These are phyloP conservation scores for Condylura cristata DNA, from an alignment of 2,113 vertebrate genomes.

Conservation along the genomic window DNA sequence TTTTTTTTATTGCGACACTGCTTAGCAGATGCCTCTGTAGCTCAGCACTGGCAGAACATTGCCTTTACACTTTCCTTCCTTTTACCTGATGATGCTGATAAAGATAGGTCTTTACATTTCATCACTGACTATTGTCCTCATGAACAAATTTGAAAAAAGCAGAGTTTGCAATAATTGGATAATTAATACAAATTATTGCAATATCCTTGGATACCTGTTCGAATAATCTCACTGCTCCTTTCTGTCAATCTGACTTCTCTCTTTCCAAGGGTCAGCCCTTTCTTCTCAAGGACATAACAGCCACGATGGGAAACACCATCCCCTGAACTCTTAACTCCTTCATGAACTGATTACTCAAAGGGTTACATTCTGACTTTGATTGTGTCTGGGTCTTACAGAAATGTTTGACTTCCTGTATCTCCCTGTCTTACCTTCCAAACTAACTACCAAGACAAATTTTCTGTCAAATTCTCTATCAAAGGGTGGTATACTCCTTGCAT, in stretches of 20 bases:
- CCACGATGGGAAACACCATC: not conserved
- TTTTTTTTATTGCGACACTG: too few relatives aligned
- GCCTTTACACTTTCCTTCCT: not conserved
- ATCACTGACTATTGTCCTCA: not conserved
- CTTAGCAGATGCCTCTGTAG: not conserved
- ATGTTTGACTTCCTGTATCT: not conserved
- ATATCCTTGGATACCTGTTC: not conserved
- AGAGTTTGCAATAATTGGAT: constrained; percentile 34
- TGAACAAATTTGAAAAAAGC: constrained; percentile 10
- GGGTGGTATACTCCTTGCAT: not conserved
- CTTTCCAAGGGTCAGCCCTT: not conserved
- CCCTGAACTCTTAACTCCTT: not conserved
- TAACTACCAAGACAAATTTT: not conserved
- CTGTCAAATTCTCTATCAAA: not conserved
- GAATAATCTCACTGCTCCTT: not conserved
- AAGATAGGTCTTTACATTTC: not conserved
- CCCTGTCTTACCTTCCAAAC: not conserved
- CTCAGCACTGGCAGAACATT: not conserved
- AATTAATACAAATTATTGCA: not conserved
- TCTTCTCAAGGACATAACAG: not conserved
- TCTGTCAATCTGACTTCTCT: not conserved
- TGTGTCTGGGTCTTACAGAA: not conserved
- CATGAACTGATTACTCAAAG: constrained; percentile 11
- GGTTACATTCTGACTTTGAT: not conserved
- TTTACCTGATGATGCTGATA: not conserved